Conservation (phyloP, 2,797 vertebrate genomes). For the Vultur gryphus region DNA sequence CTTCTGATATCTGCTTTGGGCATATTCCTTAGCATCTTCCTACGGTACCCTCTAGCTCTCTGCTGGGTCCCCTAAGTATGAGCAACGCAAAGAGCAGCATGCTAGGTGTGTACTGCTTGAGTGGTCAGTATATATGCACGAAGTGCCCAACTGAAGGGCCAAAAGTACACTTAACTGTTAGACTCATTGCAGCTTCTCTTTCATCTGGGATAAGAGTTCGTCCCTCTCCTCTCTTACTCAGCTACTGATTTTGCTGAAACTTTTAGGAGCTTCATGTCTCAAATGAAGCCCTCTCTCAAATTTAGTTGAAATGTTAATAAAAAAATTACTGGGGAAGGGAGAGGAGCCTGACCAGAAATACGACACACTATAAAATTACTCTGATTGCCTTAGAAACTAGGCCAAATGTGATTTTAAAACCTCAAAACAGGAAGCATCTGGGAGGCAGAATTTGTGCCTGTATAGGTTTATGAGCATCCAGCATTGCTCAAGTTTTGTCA, state of each 20-base stretch:
- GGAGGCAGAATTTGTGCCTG: neutral
- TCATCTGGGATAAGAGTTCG: neutral
- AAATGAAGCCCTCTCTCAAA: neutral
- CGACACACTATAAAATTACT: neutral
- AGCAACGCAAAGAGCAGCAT: neutral
- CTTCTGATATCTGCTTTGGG: neutral
- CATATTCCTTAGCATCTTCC: neutral
- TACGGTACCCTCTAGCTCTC: neutral
- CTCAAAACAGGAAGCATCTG: neutral
- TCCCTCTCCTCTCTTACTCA: neutral
- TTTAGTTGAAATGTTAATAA: neutral
- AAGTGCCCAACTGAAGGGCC: neutral
- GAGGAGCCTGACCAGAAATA: neutral
- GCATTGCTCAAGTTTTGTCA: neutral
- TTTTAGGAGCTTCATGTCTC: neutral
- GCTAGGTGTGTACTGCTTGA: neutral
- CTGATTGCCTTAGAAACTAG: neutral
- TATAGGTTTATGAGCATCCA: neutral
- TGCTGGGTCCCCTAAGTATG: too few relatives aligned
- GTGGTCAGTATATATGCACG: accelerated
- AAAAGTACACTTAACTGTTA: neutral
- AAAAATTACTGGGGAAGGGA: neutral
- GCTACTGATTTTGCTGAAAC: neutral
- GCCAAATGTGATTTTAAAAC: neutral
- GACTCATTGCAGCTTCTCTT: neutral